Conservation (phyloP, 1,140 invertebrate species). For the Anoplolepis gracilipes region DNA sequence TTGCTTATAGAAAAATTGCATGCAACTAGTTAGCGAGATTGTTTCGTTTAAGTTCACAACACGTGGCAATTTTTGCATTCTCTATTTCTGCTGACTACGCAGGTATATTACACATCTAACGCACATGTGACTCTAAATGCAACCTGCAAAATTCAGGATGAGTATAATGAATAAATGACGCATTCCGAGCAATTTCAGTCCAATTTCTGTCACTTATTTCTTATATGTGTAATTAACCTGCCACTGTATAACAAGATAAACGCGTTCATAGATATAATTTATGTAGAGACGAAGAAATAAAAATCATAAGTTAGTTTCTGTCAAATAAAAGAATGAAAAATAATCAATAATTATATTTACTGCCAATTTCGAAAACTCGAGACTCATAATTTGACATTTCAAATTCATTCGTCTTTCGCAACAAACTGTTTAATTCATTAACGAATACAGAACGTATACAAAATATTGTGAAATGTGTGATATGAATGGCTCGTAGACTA, state of each 20-base stretch:
- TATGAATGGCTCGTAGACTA: background rate
- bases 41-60: background rate
- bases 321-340: too few species aligned
- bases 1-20: background rate
- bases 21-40: conserved; percentile 26
- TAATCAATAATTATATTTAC: too few species aligned
- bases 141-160: background rate
- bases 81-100: background rate
- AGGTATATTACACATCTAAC: background rate
- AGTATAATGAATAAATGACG: background rate
- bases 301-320: too few species aligned
- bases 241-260: too few species aligned
- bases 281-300: too few species aligned
- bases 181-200: background rate
- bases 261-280: too few species aligned
- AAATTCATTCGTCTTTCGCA: background rate
- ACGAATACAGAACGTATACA: background rate
- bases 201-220: too few species aligned
- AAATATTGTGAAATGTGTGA: background rate
- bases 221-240: too few species aligned
- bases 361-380: too few species aligned
- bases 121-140: background rate
- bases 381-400: too few species aligned
- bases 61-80: background rate
- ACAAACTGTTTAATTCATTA: background rate